phyloP scores from a whole-genome alignment of 2,113 vertebrate species.

The Macrotus californicus region DNA sequence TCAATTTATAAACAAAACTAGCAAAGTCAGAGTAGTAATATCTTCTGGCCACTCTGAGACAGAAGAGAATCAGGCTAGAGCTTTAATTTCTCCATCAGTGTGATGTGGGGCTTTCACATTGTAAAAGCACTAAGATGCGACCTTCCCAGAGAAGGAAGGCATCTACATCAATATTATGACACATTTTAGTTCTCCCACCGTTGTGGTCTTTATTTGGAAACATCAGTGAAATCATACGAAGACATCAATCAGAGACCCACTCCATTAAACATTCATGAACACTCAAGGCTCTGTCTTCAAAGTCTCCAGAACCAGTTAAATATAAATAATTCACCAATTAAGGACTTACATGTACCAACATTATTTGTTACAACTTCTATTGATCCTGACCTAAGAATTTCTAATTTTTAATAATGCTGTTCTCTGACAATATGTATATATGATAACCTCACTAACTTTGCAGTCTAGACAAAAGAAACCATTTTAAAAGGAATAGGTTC shows the following conservation, averaged over 20 bases:
- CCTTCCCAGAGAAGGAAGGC: neutral
- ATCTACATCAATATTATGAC: neutral
- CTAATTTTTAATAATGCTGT: neutral
- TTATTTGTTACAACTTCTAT: neutral
- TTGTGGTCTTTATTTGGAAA: neutral
- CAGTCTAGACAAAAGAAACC: neutral
- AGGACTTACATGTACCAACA: neutral
- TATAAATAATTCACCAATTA: neutral
- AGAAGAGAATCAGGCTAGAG: neutral
- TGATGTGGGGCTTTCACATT: neutral
- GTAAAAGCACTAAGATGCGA: neutral
- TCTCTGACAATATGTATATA: neutral
- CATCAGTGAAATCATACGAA: neutral
- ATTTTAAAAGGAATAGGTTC: neutral
- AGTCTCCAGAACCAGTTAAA: neutral
- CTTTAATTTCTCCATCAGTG: neutral
- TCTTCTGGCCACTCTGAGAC: neutral
- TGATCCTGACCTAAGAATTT: conserved; percentile 16
- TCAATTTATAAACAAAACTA: neutral
- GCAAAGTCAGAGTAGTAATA: neutral
- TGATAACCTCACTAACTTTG: neutral
- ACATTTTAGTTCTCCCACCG: neutral
- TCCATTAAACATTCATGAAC: neutral
- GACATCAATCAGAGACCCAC: neutral
- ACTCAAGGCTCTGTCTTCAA: neutral